Evolutionary conservation across 2,797 vertebrate species (phyloP), one percentile per base, ranked within the genome.

Genomic region (Channallabes apus): DNA sequence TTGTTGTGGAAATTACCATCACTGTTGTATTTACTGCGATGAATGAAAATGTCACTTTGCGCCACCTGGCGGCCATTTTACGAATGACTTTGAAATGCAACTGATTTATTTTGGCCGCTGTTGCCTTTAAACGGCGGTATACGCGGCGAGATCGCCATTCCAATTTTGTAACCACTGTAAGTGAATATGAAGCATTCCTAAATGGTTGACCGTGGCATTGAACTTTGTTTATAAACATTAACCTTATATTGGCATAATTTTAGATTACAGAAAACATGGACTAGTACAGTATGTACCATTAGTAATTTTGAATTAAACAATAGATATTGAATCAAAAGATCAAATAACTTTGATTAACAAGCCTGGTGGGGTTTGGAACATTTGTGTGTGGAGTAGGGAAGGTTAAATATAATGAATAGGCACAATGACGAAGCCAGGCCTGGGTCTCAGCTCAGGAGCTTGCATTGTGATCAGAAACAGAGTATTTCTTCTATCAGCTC

Each of bases 391-490:
- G 18, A 41, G 18, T 56, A 62, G 38, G 58, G 77, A 80, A 18
- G 20, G 56, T 78, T 78, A 24, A n/a, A 38, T 4, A 22, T 80
- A 76, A 82, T 84, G 75, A 83, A 71, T 38, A 11, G 41, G 71
- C 58, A 6, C 38, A 51, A 3, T 80, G 79, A 54, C 7, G 1
- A 64, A 80, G 51, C 72, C 32, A 65, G 67, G n/a, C 32, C 27
- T 64, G 12, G 64, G 79, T 68, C 84, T 87, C 82, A 82, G 85
- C 73, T 80, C 72, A 80, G 82, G 65, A 69, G 46, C 46, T 59
- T 54, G 75, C 80, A 59, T 87, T 85, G 84, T 87, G 54, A 81
- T 86, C 75, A 78, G 82, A 69, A 5, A 38, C 72, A 80, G 78
- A 80, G 86, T 78, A 8, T 24, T 46, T 11, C 27, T 88, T 82